phyloP scores from a whole-genome alignment of 92 coral and sea anemone species.

The Umimayanthus kanabou region DNA sequence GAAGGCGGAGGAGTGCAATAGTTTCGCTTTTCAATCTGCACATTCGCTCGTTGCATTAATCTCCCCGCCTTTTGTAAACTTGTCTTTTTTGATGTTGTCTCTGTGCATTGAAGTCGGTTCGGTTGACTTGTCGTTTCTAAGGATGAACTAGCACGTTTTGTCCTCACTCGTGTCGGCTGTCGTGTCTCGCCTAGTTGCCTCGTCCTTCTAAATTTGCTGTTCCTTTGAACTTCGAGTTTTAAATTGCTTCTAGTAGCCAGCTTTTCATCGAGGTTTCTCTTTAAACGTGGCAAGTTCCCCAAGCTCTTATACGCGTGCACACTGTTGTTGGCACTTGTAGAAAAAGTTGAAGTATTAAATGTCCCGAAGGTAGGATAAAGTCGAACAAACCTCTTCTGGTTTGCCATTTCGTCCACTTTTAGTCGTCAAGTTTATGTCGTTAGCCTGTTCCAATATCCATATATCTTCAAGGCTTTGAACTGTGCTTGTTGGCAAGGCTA shows the following conservation, averaged over 20 bases:
- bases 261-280: slow-evolving; percentile 15
- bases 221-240: background rate
- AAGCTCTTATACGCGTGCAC: background rate
- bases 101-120: slow-evolving; percentile 9
- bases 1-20: slow-evolving; percentile 3
- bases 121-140: background rate
- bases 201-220: background rate
- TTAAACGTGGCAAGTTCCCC: slow-evolving; percentile 4
- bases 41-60: background rate
- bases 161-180: background rate
- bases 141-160: background rate
- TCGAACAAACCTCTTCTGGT: slow-evolving; percentile 2
- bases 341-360: background rate
- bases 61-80: slow-evolving; percentile 24
- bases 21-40: slow-evolving; percentile 1
- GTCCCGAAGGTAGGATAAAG: background rate
- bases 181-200: slow-evolving; percentile 12
- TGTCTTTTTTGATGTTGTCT: background rate
- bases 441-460: background rate
- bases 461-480: background rate
- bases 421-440: background rate
- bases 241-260: background rate
- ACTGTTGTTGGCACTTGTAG: background rate
- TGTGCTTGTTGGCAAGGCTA: background rate
- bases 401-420: slow-evolving; percentile 12